These are phyloP conservation scores for Lanius ludovicianus DNA, from an alignment of 2,113 vertebrate species.

Conservation along the genomic window DNA sequence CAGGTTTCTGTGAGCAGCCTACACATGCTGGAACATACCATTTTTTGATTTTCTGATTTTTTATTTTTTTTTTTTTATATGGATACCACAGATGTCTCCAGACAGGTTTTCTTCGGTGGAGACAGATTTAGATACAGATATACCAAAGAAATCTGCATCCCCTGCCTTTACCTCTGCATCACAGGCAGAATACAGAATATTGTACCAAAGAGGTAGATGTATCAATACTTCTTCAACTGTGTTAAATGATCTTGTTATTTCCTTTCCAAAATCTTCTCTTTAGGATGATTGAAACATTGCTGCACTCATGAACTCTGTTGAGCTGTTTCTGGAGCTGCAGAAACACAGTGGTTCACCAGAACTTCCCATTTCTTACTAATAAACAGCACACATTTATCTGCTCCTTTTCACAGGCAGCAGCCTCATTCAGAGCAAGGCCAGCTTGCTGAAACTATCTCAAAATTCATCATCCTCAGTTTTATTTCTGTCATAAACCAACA, in stretches of 20 bases:
- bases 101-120: not conserved
- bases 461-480: conserved; percentile 20
- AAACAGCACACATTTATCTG: not conserved
- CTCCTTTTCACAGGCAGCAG: not conserved
- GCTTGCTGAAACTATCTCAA: not conserved
- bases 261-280: not conserved
- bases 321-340: not conserved
- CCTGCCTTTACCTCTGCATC: not conserved
- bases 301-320: not conserved
- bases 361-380: not conserved
- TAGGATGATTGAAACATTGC: not conserved
- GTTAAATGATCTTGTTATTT: not conserved
- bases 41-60: not conserved
- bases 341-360: not conserved
- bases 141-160: not conserved
- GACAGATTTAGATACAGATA: not conserved
- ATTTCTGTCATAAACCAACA: conserved; percentile 46
- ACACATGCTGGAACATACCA: not conserved
- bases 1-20: not conserved
- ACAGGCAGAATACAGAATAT: not conserved
- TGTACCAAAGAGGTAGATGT: not conserved
- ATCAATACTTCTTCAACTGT: not conserved
- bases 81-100: not conserved
- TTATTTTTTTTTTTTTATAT: not conserved
- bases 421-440: conserved; percentile 9